Conservation (phyloP, 1,140 invertebrate species). For the Pemphigus obesinymphae region DNA sequence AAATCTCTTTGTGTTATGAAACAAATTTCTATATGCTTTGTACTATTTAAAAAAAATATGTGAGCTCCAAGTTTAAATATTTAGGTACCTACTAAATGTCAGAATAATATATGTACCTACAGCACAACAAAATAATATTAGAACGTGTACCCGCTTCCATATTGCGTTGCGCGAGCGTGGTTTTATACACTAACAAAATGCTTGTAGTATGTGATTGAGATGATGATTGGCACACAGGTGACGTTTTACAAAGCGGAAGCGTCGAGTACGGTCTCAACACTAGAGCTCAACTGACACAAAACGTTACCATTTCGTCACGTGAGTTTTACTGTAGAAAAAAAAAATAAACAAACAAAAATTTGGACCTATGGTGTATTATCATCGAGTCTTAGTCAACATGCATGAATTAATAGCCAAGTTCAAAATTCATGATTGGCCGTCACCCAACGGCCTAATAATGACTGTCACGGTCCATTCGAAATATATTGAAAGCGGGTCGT, state of each 20-base stretch:
- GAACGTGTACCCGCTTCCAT: neutral
- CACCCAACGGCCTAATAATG: neutral
- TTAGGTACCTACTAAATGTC: too few relatives aligned
- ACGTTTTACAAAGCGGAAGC: slow-evolving; percentile 40
- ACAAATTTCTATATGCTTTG: too few relatives aligned
- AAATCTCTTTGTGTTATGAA: too few relatives aligned
- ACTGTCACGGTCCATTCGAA: slow-evolving; percentile 16
- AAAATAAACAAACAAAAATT: slow-evolving; percentile 25
- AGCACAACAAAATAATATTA: slow-evolving; percentile 3
- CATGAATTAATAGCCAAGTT: slow-evolving; percentile 36
- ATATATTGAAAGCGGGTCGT: slow-evolving; percentile 22
- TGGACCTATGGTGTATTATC: neutral
- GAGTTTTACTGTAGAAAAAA: slow-evolving; percentile 27
- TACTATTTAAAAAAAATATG: too few relatives aligned
- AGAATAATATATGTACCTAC: neutral
- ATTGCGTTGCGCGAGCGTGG: neutral
- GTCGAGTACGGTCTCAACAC: slow-evolving; percentile 40
- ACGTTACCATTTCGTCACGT: slow-evolving; percentile 28
- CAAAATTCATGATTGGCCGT: slow-evolving; percentile 27
- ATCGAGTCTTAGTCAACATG: slow-evolving; percentile 18
- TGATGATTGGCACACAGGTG: slow-evolving; percentile 41
- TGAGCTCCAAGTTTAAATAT: too few relatives aligned
- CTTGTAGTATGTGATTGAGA: slow-evolving; percentile 38
- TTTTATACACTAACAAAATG: slow-evolving; percentile 14
- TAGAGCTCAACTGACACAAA: slow-evolving; percentile 20